Conservation (phyloP, 2,888 invertebrate species). For the Congeria kusceri region DNA sequence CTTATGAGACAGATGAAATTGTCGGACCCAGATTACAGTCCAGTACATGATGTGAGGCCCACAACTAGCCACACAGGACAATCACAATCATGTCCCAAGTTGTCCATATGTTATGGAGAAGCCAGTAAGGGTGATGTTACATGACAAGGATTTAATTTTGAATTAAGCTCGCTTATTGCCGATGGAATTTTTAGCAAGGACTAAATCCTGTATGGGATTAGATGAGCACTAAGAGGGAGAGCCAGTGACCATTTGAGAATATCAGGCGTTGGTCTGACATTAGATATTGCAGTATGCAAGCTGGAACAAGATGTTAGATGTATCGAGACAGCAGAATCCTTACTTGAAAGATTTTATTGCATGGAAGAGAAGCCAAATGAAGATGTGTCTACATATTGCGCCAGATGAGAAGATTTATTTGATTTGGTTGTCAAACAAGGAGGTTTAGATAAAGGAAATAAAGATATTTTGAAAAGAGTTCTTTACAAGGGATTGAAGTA, state of each 20-base stretch:
- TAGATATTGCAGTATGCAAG: background rate
- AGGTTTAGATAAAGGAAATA: background rate
- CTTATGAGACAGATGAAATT: too few relatives aligned
- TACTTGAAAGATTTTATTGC: background rate
- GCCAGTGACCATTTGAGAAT: background rate
- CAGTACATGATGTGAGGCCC: too few relatives aligned
- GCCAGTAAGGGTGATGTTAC: background rate
- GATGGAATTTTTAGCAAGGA: background rate
- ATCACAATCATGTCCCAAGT: background rate
- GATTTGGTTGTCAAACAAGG: background rate
- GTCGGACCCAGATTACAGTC: too few relatives aligned
- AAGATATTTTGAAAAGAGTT: background rate
- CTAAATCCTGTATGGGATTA: constrained; percentile 1
- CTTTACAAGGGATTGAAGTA: background rate
- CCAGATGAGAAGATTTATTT: background rate
- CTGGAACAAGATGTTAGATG: background rate
- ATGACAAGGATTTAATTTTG: background rate
- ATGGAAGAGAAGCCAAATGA: background rate
- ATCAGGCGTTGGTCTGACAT: background rate
- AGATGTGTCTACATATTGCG: background rate
- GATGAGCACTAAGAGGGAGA: background rate
- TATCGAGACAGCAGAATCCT: background rate
- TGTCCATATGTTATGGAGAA: background rate
- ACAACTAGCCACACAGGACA: too few relatives aligned
- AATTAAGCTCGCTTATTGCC: background rate